Evolutionary conservation across 1,140 invertebrate species (phyloP), one percentile per base, ranked within the genome.

Genomic region (Gerris buenoi): DNA sequence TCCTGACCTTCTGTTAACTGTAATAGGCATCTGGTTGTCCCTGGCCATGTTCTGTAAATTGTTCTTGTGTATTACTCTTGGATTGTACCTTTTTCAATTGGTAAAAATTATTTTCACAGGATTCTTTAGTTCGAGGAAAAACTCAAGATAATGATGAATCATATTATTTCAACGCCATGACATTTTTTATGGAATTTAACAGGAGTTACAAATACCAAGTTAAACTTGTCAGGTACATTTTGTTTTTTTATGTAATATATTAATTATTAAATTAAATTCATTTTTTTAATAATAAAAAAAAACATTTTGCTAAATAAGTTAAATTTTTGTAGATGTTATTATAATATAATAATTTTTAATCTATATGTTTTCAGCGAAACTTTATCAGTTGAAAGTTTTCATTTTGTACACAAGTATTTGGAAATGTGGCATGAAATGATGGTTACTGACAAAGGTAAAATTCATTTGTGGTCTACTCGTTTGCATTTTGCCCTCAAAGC

Each of bases 131-230:
- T 15, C 78, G 86, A 64, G 80, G 83, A 1, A 82, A 80, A 69
- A 79, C 76, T 27, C 82, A 82, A 73, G 82, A 83, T 61, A 85
- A 92, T 74, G 95, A 98, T 79, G 90, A 95, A 74, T 89, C 88
- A 10, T 95, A 95, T 78, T 96, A 97, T 78, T 80, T 97, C 61
- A 97, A 93, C 93, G 86, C 90, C 5, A 80, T 97, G 72, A 86
- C 88, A 75, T 98, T 97, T 80, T 98, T 97, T 77, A 95, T 97
- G 92, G 91, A 96, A 78, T 97, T 98, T 78, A 96, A 95, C 82
- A 85, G 95, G 70, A 81, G 86, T 73, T 83, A 87, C 72, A 86
- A 87, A 73, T 91, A 93, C 74, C 83, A 90, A 79, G 85, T 95
- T 69, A 91, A 93, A 78, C 82, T 92, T 70, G 87, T 97, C 64